Conservation (phyloP, 2,113 vertebrate genomes). For the Ornithorhynchus anatinus region DNA sequence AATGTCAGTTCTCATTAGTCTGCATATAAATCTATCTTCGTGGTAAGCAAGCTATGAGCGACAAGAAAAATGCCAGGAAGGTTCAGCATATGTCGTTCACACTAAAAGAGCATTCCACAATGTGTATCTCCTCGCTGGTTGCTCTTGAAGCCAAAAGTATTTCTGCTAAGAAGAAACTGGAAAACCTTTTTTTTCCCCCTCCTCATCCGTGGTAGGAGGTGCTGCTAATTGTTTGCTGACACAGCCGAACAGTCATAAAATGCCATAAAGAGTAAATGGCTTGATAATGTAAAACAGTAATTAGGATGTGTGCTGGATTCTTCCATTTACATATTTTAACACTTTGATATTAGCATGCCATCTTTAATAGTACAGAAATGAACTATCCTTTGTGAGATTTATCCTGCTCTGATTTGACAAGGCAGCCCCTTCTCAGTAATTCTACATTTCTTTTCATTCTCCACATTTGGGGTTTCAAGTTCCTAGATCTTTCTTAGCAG, state of each 20-base stretch:
- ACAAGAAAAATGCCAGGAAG: slow-evolving; percentile 55
- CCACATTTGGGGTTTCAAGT: slow-evolving; percentile 7
- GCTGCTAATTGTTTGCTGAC: slow-evolving; percentile 68
- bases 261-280: slow-evolving; percentile 70
- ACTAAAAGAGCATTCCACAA: slow-evolving; percentile 46
- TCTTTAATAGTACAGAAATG: slow-evolving; percentile 62
- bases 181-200: not conserved
- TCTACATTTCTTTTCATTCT: slow-evolving; percentile 30
- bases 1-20: slow-evolving; percentile 71
- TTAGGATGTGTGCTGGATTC: slow-evolving; percentile 66
- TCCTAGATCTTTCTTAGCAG: not conserved
- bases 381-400: slow-evolving; percentile 44
- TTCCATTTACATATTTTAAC: slow-evolving; percentile 76
- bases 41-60: slow-evolving; percentile 35
- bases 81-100: slow-evolving; percentile 60
- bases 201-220: slow-evolving; percentile 28
- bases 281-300: slow-evolving; percentile 72
- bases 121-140: not conserved
- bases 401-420: slow-evolving; percentile 21
- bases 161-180: not conserved
- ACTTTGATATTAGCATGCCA: slow-evolving; percentile 69
- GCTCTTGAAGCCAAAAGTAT: slow-evolving; percentile 13
- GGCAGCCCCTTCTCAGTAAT: slow-evolving; percentile 26
- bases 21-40: slow-evolving; percentile 66
- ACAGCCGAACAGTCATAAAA: slow-evolving; percentile 63